Evolutionary conservation across 2,113 vertebrate genomes (phyloP).

Genomic region (Ptyas mucosa): DNA sequence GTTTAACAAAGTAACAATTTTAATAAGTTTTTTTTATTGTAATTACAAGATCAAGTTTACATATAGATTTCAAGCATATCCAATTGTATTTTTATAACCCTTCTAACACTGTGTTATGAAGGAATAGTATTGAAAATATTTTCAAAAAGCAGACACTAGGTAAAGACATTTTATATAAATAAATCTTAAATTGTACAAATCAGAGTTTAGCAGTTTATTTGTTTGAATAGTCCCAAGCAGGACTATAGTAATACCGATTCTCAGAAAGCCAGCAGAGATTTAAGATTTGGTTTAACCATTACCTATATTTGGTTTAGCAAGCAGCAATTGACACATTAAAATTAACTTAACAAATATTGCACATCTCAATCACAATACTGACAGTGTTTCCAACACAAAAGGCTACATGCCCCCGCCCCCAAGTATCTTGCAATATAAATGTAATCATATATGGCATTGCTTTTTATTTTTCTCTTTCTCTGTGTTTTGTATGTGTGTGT

Average conservation of each 20-base stretch:
- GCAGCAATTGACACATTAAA: not conserved
- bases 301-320: not conserved
- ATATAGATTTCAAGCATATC: not conserved
- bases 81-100: not conserved
- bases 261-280: not conserved
- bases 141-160: not conserved
- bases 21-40: not conserved
- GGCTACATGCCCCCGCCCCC: not conserved
- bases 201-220: no score
- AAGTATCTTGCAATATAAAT: not conserved
- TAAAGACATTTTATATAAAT: not conserved
- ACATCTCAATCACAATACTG: not conserved
- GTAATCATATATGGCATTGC: not conserved
- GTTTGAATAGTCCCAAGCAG: not conserved
- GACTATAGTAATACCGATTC: not conserved
- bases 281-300: not conserved
- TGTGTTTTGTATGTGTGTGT: not conserved
- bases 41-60: not conserved
- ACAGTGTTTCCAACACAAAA: not conserved
- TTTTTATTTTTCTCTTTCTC: not conserved
- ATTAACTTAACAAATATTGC: not conserved
- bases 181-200: not conserved
- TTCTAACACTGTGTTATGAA: not conserved
- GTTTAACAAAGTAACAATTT: not conserved
- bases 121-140: not conserved